Evolutionary conservation across 2,113 vertebrate genomes (phyloP).

Genomic region (Chroicocephalus ridibundus): DNA sequence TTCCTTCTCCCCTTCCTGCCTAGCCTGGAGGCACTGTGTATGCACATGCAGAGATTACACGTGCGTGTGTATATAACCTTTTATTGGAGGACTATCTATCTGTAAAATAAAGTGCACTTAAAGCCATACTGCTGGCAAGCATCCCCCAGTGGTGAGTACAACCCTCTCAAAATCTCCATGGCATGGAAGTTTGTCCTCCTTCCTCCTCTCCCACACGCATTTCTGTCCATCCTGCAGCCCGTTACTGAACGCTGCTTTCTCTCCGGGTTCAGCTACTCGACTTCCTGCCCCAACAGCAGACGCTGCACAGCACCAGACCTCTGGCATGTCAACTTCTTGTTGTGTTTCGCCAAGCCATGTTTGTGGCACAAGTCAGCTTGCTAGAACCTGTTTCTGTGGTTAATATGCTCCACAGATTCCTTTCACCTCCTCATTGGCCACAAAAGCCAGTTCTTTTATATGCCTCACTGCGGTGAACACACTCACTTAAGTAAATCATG

Average conservation of each 20-base stretch:
- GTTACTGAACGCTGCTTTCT: fast-evolving
- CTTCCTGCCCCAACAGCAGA: neutral
- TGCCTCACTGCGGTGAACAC: neutral
- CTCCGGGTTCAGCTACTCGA: neutral
- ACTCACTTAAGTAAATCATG: neutral
- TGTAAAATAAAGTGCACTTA: neutral
- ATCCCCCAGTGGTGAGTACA: neutral
- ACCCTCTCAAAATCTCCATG: neutral
- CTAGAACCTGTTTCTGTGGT: neutral
- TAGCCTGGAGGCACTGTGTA: neutral
- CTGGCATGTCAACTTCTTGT: neutral
- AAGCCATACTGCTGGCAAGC: neutral
- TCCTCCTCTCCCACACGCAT: fast-evolving
- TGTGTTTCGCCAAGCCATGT: neutral
- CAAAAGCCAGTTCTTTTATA: neutral
- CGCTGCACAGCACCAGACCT: neutral
- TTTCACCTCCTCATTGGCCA: neutral
- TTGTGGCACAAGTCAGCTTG: neutral
- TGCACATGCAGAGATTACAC: fast-evolving
- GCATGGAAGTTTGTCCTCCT: neutral
- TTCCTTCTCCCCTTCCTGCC: neutral
- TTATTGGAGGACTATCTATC: neutral
- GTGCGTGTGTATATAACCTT: fast-evolving
- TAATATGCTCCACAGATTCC: neutral
- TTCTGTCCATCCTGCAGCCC: neutral